Evolutionary conservation across 1,140 invertebrate genomes (phyloP).

Genomic region (Tetranychus cinnabarinus): DNA sequence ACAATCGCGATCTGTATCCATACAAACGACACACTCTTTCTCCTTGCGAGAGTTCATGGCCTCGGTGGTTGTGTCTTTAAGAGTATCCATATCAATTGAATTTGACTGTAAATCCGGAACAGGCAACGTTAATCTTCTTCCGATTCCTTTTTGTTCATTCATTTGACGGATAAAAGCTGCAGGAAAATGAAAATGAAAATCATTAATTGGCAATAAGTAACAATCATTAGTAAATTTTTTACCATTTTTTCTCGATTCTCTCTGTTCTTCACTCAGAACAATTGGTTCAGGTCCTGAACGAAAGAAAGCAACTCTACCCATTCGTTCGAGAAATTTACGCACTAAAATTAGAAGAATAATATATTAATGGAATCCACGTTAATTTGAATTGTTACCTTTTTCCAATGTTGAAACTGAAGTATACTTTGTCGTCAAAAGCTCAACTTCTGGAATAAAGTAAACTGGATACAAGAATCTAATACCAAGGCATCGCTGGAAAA

Average conservation of each 20-base stretch:
- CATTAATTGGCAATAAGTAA: background rate
- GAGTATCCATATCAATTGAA: background rate
- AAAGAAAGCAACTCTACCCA: slow-evolving; percentile 28
- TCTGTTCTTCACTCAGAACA: slow-evolving; percentile 23
- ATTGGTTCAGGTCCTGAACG: slow-evolving; percentile 24
- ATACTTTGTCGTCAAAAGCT: slow-evolving; percentile 19
- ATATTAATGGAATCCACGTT: background rate
- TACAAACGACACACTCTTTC: slow-evolving; percentile 27
- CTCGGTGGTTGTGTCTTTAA: background rate
- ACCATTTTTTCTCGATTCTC: slow-evolving; percentile 23
- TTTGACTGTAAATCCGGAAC: slow-evolving; percentile 8
- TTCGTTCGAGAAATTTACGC: slow-evolving; percentile 21
- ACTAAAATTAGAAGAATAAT: slow-evolving; percentile 14
- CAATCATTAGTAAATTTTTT: background rate
- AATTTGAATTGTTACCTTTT: slow-evolving; percentile 17
- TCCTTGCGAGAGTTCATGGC: slow-evolving; percentile 11
- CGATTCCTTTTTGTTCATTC: slow-evolving; percentile 8
- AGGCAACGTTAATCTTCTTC: slow-evolving; percentile 4
- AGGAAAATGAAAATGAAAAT: background rate
- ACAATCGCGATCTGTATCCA: slow-evolving; percentile 21
- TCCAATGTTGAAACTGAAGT: slow-evolving; percentile 20
- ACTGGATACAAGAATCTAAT: slow-evolving; percentile 26
- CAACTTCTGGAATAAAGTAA: slow-evolving; percentile 26
- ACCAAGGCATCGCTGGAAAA: slow-evolving; percentile 21
- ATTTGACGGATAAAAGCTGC: slow-evolving; percentile 11